Evolutionary conservation across 2,113 vertebrate genomes (phyloP).

Genomic region (Phalacrocorax carbo): DNA sequence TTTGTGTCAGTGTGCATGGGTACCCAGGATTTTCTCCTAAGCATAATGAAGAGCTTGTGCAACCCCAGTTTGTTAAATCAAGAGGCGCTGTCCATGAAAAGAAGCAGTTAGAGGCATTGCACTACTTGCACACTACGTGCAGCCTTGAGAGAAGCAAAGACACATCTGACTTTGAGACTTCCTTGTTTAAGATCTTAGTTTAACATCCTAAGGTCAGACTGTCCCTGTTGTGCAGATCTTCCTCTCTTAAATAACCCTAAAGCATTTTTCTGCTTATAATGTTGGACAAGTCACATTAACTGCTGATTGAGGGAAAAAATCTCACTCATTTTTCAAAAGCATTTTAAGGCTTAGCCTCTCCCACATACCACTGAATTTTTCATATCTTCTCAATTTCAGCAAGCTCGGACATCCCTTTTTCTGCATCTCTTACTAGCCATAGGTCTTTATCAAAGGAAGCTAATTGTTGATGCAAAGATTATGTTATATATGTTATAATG

Average conservation of each 20-base stretch:
- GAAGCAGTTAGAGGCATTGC: neutral
- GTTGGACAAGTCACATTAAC: neutral
- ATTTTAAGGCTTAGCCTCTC: neutral
- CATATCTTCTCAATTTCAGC: neutral
- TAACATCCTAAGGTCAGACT: neutral
- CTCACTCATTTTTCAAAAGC: neutral
- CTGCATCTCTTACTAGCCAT: fast-evolving
- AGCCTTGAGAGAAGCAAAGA: neutral
- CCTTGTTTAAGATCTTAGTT: neutral
- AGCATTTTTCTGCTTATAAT: neutral
- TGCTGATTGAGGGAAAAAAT: neutral
- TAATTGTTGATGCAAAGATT: neutral
- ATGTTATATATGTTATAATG: neutral
- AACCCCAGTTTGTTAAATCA: neutral
- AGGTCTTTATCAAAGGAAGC: neutral
- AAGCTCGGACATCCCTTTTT: neutral
- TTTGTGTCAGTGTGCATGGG: neutral
- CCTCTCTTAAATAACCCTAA: neutral
- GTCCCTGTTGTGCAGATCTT: neutral
- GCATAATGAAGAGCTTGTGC: neutral
- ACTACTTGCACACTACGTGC: neutral
- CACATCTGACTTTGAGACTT: neutral
- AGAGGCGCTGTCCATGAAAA: neutral
- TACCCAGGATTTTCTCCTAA: neutral
- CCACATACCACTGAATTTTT: neutral